Percentiles rank a stretch among this genome's conserved stretches.
Conservation (phyloP, 1,140 invertebrate species). For the Drosophila mauritiana region DNA sequence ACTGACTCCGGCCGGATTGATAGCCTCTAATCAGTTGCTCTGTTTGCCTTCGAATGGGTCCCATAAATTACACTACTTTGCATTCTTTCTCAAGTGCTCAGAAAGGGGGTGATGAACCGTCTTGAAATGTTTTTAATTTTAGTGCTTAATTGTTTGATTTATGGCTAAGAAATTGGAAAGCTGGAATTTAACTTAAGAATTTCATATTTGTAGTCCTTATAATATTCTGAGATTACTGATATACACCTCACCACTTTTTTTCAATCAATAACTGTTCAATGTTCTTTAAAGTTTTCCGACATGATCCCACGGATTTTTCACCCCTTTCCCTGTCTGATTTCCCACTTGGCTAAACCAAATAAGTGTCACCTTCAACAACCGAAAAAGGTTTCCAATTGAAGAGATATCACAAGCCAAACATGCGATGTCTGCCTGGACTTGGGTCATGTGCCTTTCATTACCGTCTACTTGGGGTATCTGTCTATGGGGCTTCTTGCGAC, state of each 20-base stretch:
- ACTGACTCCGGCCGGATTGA: constrained; percentile 33
- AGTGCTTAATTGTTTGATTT: constrained; percentile 69
- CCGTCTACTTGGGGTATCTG: background rate
- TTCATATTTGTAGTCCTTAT: no score
- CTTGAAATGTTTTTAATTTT: constrained; percentile 39
- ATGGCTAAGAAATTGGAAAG: constrained; percentile 16
- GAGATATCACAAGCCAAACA: constrained; percentile 31
- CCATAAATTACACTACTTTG: constrained; percentile 62
- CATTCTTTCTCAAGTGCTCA: constrained; percentile 20
- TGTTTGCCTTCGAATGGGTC: constrained; percentile 41
- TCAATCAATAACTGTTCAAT: background rate
- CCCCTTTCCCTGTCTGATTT: constrained; percentile 32
- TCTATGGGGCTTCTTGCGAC: background rate
- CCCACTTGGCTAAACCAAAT: constrained; percentile 52
- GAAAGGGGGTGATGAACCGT: constrained; percentile 37
- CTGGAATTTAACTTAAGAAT: background rate
- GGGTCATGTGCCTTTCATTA: constrained; percentile 46
- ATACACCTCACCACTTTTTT: background rate
- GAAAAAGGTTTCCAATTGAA: constrained; percentile 52
- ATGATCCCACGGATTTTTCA: constrained; percentile 14
- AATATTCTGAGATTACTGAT: background rate
- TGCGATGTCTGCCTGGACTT: constrained; percentile 35
- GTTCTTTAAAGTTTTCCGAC: constrained; percentile 13
- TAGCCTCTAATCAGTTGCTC: constrained; percentile 62
- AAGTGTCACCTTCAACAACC: constrained; percentile 54